Base-by-base conservation (phyloP, 2,888 invertebrate genomes). In the Opisthograptis luteolata region DNA sequence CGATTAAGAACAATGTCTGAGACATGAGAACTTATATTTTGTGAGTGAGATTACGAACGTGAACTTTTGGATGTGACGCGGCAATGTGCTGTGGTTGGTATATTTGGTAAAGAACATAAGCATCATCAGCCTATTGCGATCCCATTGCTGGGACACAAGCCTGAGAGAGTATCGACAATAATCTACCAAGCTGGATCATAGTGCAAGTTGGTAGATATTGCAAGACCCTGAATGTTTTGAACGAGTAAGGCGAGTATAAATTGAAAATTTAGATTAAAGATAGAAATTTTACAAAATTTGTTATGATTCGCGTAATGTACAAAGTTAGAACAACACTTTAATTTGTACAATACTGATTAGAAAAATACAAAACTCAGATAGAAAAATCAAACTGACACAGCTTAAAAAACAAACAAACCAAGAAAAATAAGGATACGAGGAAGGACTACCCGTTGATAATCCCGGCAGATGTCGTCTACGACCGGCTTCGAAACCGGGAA, bases 371-470 rank as follows among this genome's bases (percentile, higher is more conserved):
- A 22, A 22, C n/a, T 22, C n/a, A 22, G 8, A 6, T 4, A n/a
- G 24, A 9, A n/a, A n/a, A 2, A n/a, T 17, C 10, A 50, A 22
- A 22, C 3, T 30, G 5, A 34, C 31, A 41, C 41, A 37, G 60
- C 58, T 68, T 62, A 68, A 75, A n/a, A 73, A 76, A 70, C 64
- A 73, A 75, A 75, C 65, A 64, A 78, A 76, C 67, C 60, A 70
- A 70, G 71, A 71, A 83, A 40, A 80, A 69, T 65, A 60, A 59
- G 70, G 65, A 76, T 64, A 34, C 35, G 66, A 66, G 48, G 62
- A 62, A 64, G 67, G 71, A 66, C 67, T 68, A 76, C 73, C 76
- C 75, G 82, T 79, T 79, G 78, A 81, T 83, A 84, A 84, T 84
- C 78, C 79, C 74, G 78, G 76, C 81, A 81, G 84, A 78, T 78